phyloP scores from a whole-genome alignment of 2,797 vertebrate species.

The Cyclopterus lumpus region DNA sequence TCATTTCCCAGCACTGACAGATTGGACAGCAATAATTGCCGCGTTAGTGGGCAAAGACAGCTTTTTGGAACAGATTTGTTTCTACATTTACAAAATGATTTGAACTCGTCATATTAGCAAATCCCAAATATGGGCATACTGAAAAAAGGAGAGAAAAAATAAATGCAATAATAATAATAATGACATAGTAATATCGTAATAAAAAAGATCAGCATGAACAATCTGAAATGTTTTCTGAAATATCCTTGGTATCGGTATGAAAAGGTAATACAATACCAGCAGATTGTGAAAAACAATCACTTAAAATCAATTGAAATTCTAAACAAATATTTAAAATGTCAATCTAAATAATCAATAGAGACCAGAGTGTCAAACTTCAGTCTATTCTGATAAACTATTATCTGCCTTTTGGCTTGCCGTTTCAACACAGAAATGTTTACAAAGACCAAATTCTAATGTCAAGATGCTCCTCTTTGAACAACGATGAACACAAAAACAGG shows the following conservation, averaged over 20 bases:
- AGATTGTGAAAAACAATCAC: background rate
- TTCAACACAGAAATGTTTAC: conserved; percentile 18
- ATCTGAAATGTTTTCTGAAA: background rate
- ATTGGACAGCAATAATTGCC: background rate
- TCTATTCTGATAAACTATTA: background rate
- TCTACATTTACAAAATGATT: background rate
- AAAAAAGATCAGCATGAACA: background rate
- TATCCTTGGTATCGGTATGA: background rate
- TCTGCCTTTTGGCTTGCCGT: conserved; percentile 2
- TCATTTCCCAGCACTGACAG: conserved; percentile 3
- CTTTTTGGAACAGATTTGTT: background rate
- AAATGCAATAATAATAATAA: background rate
- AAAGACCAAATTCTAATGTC: background rate
- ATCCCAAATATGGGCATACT: background rate
- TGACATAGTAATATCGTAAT: background rate
- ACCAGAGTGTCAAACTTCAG: background rate
- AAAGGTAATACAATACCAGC: background rate
- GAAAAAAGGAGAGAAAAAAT: background rate
- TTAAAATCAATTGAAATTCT: background rate
- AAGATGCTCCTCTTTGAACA: conserved; percentile 17
- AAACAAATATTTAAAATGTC: background rate
- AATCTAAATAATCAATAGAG: background rate
- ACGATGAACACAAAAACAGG: background rate
- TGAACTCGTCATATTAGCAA: background rate
- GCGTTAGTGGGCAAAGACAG: background rate